Evolutionary conservation across 2,113 vertebrate genomes (phyloP), one percentile per base, ranked within the genome.

Genomic region (Plectropomus leopardus): DNA sequence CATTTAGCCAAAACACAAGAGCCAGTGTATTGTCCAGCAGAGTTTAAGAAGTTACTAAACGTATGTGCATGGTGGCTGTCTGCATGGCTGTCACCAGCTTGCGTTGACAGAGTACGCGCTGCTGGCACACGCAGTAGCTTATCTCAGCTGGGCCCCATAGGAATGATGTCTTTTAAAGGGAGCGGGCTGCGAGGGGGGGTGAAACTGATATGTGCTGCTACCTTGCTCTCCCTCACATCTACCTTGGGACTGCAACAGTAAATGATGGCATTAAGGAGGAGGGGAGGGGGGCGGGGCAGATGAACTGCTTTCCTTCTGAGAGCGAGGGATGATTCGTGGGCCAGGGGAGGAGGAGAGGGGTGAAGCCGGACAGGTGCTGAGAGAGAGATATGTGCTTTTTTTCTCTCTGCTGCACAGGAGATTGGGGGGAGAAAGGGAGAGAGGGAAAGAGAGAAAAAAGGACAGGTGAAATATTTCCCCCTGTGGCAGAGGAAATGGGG

Each of bases 391-490:
- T 90, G 88, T 88, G 77, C 44, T 63, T 84, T 78, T 78, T 16
- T 45, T 84, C 15, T 34, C 47, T 68, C 63, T 61, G 65, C 82
- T 73, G 73, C 77, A 68, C 69, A 42, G 82, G 82, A 88, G 83
- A 83, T 78, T 71, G 76, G 55, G 58, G 36, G 30, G 53, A 90
- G 57, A 90, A 60, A 68, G 63, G 26, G 42, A 66, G 67, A 58
- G 53, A 54, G 64, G 65, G 59, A 36, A 51, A 77, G 63, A 82
- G 59, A 54, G 57, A 53, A 59, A 72, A 78, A 76, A 58, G 77
- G 84, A 89, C 86, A 93, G 92, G 86, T 89, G 87, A 91, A 92
- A 90, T 91, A 93, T 92, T 86, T 88, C 79, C 84, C 89, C 86
- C 84, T 85, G 86, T 84, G 89, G 90, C 82, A 78, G 60, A 86